Evolutionary conservation across 2,113 vertebrate genomes (phyloP), one percentile per base, ranked within the genome.

Genomic region (Anarrhichthys ocellatus): DNA sequence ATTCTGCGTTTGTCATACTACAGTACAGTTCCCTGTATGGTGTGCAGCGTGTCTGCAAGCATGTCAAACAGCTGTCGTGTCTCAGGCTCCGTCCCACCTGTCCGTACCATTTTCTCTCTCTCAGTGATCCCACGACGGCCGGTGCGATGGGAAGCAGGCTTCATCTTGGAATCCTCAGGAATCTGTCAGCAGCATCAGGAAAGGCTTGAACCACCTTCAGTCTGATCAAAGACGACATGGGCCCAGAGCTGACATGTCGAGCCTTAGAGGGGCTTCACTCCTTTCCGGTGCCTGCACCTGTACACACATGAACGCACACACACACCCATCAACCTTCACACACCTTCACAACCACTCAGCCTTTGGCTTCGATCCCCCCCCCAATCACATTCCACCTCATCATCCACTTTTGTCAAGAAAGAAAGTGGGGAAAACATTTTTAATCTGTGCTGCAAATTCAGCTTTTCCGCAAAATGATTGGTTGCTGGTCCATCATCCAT

Each of bases 31-130:
- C 24, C 58, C n/a, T 22, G 1, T 40, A 22, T 27, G 10, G 34
- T n/a, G 14, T n/a, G 10, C 61, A 24, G 56, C 8, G 44, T 34
- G 44, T 52, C 2, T 14, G 7, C 22, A 9, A 50, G 42, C 52
- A 32, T 68, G 42, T 70, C 3, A 54, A 76, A 42, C n/a, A 73
- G 74, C 74, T 64, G 29, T 76, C 13, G 5, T 20, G 34, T 64
- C 38, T 6, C 44, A 69, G 59, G 32, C 58, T 34, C 66, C 6
- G 32, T 63, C 71, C 59, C 91, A 91, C 88, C 91, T 91, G 91
- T 85, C 88, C 71, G 72, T 80, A 77, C 77, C 80, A 48, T 78
- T 72, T 64, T 67, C 29, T 29, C 29, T 67, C 29, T 67, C 64
- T 22, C 34, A 74, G 50, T 73, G 62, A 66, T 85, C 73, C 24